Evolutionary conservation across 2,888 invertebrate genomes (phyloP).

Genomic region (Sminthurides aquaticus): DNA sequence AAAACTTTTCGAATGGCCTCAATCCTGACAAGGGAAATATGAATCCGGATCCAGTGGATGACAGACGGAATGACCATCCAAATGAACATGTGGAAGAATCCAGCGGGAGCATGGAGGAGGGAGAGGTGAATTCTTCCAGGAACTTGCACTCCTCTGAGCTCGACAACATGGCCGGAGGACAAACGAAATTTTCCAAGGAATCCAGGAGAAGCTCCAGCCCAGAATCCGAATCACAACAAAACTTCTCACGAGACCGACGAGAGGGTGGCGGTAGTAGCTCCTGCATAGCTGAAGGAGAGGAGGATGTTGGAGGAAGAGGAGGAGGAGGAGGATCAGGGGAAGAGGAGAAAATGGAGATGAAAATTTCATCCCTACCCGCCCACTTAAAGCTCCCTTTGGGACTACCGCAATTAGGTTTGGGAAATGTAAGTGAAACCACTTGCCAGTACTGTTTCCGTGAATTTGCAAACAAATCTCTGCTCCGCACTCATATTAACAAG

Average conservation of each 20-base stretch:
- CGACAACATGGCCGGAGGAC: not conserved
- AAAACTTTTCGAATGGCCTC: constrained; percentile 10
- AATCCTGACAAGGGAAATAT: not conserved
- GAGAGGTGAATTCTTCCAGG: not conserved
- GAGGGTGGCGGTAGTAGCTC: constrained; percentile 24
- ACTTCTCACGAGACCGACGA: not conserved
- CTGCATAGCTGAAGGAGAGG: constrained; percentile 18
- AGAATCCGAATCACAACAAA: not conserved
- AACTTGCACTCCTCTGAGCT: not conserved
- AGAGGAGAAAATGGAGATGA: constrained; percentile 18
- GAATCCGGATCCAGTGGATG: not conserved
- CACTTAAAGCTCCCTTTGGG: constrained; percentile 22
- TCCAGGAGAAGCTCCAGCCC: not conserved
- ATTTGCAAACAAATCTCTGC: constrained; percentile 32
- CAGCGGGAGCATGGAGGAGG: not conserved
- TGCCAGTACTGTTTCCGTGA: constrained; percentile 42
- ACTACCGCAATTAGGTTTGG: constrained; percentile 28
- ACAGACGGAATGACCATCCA: not conserved
- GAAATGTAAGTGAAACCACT: constrained; percentile 26
- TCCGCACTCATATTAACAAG: constrained; percentile 35
- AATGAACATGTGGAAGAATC: not conserved
- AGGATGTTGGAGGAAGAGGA: constrained; percentile 15
- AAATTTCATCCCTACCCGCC: constrained; percentile 31
- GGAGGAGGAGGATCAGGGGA: constrained; percentile 21
- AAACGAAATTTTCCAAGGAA: not conserved